A percentile compares a stretch with the other conserved stretches of the same genome.
These are phyloP conservation scores for Acestrorhynchus altus DNA, from an alignment of 2,797 vertebrate species.

Conservation along the genomic window DNA sequence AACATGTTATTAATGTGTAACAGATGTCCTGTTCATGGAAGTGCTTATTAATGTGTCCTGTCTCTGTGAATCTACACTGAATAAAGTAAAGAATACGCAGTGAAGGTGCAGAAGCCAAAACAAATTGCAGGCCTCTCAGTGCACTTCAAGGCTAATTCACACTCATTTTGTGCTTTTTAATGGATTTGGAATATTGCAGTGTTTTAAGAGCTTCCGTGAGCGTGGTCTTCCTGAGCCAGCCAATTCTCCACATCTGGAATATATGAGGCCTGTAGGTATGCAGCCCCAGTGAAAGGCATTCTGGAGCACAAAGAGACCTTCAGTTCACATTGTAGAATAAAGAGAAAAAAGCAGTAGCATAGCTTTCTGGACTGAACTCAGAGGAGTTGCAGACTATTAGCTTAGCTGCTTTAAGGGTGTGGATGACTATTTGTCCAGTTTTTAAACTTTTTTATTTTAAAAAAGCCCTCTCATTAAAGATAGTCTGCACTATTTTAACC, in stretches of 20 bases:
- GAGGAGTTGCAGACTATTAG: constrained; percentile 70
- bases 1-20: too few relatives aligned
- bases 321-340: constrained; percentile 67
- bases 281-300: constrained; percentile 83
- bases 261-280: constrained; percentile 85
- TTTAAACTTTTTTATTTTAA: neutral
- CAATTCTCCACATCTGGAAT: constrained; percentile 86
- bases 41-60: too few relatives aligned
- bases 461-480: constrained; percentile 10
- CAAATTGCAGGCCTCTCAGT: constrained; percentile 32
- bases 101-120: neutral
- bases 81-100: neutral
- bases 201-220: constrained; percentile 72
- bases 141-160: constrained; percentile 55
- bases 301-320: constrained; percentile 82
- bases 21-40: too few relatives aligned
- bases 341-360: constrained; percentile 70
- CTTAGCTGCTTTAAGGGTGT: constrained; percentile 61
- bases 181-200: constrained; percentile 70
- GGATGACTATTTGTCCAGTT: constrained; percentile 51
- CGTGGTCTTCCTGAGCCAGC: constrained; percentile 57
- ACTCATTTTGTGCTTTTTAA: constrained; percentile 68
- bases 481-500: constrained; percentile 36
- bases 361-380: constrained; percentile 70
- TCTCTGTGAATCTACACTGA: neutral